These are phyloP conservation scores for Venustoraphidia nigricollis DNA, from an alignment of 2,888 invertebrate species.

Conservation along the genomic window DNA sequence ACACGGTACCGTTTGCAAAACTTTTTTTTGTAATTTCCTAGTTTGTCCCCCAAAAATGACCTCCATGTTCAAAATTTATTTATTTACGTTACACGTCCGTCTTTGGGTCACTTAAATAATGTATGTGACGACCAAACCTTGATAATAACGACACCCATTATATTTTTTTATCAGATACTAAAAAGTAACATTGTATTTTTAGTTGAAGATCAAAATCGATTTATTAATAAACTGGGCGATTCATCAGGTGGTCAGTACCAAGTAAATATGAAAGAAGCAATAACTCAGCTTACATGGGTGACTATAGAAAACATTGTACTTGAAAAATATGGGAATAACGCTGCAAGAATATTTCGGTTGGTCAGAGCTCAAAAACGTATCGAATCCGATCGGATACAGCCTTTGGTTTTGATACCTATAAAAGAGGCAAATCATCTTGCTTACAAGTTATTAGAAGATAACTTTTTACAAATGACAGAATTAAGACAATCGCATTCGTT, in stretches of 20 bases:
- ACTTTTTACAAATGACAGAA: conserved; percentile 55
- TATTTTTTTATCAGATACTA: conserved; percentile 6
- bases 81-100: no score
- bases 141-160: no score
- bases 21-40: no score
- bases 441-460: conserved; percentile 71
- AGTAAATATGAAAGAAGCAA: conserved; percentile 55
- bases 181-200: conserved; percentile 11
- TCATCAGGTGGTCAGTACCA: conserved; percentile 71
- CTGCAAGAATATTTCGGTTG: conserved; percentile 75
- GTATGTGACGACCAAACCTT: no score
- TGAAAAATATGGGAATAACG: conserved; percentile 74
- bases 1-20: no score
- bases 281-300: conserved; percentile 53
- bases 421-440: conserved; percentile 85
- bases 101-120: no score
- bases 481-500: conserved; percentile 51
- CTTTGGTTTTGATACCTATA: conserved; percentile 81
- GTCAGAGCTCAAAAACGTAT: conserved; percentile 65
- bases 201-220: conserved; percentile 67
- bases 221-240: conserved; percentile 62
- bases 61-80: no score
- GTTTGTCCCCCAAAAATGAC: no score
- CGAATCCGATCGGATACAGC: conserved; percentile 85
- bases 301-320: conserved; percentile 67